Base-by-base conservation (phyloP, 2,113 vertebrate genomes). In the Alouatta palliata region DNA sequence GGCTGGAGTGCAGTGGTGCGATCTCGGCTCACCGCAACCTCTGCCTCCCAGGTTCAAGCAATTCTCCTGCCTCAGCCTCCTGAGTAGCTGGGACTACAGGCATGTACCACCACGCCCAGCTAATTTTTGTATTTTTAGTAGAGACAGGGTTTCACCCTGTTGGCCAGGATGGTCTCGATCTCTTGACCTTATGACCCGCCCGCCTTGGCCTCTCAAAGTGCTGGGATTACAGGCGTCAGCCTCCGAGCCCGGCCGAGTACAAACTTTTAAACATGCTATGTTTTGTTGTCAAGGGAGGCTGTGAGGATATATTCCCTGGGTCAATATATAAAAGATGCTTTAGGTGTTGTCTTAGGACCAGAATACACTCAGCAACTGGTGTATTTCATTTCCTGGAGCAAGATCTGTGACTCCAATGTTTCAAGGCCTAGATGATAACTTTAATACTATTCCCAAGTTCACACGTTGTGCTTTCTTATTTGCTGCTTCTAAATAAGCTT, bases 361-460 rank as follows among this genome's bases (percentile, higher is more conserved):
- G 61, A 89, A 83, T 82, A 95, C 71, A 75, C 21, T 45, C 70
- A 81, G 70, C 8, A 86, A 83, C 58, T 2, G 56, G 80, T 87
- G 58, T 85, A 92, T 90, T 94, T 84, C 94, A 94, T 90, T 88
- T 96, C 86, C 85, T 82, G 71, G 52, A 95, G 96, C 81, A 83
- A 95, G 30, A 88, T 85, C 71, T 37, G 45, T 79, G 52, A 86
- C 20, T 47, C 52, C 20, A 90, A 45, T 47, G 76, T 71, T 90
- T 95, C 91, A 95, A 90, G 87, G 37, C 40, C 93, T 71, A 61
- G 45, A 88, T 66, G 66, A 87, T 87, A 93, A 89, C 40, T 47
- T 96, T 94, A 94, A 96, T 88, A 82, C 87, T 70, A 77, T 95
- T 56, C 71, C 88, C 52, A 64, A 79, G 95, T 97, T 97, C 96